Percentiles rank a stretch among this genome's conserved stretches.
phyloP scores from a whole-genome alignment of 2,113 vertebrate genomes.

The Nothobranchius furzeri region DNA sequence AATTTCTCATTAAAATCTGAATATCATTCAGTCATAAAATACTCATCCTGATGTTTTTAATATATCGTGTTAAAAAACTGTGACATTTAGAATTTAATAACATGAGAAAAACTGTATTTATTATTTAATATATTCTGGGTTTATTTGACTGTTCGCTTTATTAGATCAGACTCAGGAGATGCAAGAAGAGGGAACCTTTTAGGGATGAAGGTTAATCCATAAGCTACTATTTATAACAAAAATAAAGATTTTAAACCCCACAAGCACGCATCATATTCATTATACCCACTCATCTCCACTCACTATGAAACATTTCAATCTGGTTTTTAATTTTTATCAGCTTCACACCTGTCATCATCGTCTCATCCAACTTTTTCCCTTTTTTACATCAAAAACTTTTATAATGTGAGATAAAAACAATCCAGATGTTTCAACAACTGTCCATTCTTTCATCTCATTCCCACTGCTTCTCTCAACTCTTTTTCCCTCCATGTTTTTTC shows the following conservation, averaged over 20 bases:
- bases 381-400: no score
- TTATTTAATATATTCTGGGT: constrained; percentile 8
- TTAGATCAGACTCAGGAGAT: neutral
- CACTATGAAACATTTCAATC: neutral
- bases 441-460: no score
- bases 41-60: neutral
- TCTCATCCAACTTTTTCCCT: no score
- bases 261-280: neutral
- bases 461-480: neutral
- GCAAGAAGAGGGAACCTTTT: neutral
- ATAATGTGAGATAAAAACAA: no score
- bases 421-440: no score
- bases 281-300: neutral
- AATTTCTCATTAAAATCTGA: no score
- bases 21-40: neutral
- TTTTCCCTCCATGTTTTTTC: constrained; percentile 9
- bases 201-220: neutral
- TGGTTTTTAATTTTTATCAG: no score
- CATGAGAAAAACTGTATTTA: neutral
- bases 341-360: neutral
- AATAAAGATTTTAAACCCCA: neutral
- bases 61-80: neutral
- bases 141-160: constrained; percentile 31
- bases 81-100: neutral
- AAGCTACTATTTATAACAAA: neutral